A percentile compares a stretch with the other conserved stretches of the same genome.
phyloP scores from a whole-genome alignment of 2,113 vertebrate genomes.

The Pseudopipra pipra region DNA sequence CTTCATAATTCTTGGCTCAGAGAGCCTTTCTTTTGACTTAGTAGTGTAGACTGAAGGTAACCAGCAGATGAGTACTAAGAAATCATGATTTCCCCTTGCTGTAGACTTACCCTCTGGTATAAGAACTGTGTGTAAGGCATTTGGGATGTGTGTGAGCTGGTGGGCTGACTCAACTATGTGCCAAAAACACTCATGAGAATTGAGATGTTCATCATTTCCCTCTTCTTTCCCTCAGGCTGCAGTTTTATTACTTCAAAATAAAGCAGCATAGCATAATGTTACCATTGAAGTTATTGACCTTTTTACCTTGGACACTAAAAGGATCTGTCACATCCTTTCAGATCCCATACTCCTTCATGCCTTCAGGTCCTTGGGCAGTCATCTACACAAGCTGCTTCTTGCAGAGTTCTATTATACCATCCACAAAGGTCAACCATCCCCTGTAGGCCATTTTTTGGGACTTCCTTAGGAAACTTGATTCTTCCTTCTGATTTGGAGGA shows the following conservation, averaged over 20 bases:
- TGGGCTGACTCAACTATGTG: neutral
- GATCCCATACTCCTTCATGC: neutral
- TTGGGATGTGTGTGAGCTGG: neutral
- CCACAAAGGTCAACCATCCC: neutral
- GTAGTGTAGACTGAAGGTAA: neutral
- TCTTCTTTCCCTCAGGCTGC: neutral
- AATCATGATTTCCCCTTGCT: neutral
- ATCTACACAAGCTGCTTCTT: neutral
- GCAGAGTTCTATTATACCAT: neutral
- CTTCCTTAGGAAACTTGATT: neutral
- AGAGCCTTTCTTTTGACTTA: neutral
- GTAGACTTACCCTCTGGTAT: neutral
- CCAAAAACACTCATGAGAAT: neutral
- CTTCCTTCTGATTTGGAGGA: neutral
- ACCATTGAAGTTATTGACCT: neutral
- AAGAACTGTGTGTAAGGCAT: neutral
- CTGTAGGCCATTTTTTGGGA: neutral
- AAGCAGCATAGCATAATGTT: neutral
- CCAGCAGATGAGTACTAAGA: neutral
- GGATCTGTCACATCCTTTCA: neutral
- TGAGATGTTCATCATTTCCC: neutral
- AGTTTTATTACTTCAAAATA: slow-evolving; percentile 10
- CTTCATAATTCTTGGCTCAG: neutral
- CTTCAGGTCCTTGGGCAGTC: neutral
- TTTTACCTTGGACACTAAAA: neutral